Base-by-base conservation (phyloP, 2,888 invertebrate species). In the Cylloceria caligata region DNA sequence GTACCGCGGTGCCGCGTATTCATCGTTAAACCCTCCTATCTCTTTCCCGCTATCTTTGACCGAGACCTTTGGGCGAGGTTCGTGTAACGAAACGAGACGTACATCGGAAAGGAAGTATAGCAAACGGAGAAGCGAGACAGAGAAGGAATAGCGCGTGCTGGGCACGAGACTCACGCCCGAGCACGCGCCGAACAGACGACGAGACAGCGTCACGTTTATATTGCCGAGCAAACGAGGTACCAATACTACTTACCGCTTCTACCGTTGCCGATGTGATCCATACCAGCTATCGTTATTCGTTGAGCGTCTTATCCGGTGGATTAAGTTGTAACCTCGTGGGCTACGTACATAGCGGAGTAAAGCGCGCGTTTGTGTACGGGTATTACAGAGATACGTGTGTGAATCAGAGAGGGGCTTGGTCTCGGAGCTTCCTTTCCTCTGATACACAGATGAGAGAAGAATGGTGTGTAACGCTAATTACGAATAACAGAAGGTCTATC, bases 231-330 rank as follows among this genome's bases (percentile, higher is more conserved):
- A 42, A 81, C 71, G 73, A 52, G 39, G 34, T 47, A 52, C 75
- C 83, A 81, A 84, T 82, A 52, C 52, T 21, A 21, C 49, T 21
- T 21, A 73, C 45, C 45, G n/a, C 49, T 64, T 67, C 75, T 76
- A 67, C 77, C 55, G 27, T 49, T 52, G 27, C 42, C 19, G 9
- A 7, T 24, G 74, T 47, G 30, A 42, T 52, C 71, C 47, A 52
- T 60, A 76, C 75, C 55, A 82, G 81, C 71, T 79, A 84, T 85
- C 75, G 81, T 84, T 80, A 83, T 85, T 72, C 83, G 83, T 76
- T 36, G 34, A 34, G 60, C 52, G 78, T 79, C 60, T 79, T 62
- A 72, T 73, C 67, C 67, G 21, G 42, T 3, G 62, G 49, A 68
- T 79, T 79, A 68, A 79, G 47, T 62, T 62, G 73, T 73, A 68